Evolutionary conservation across 2,888 invertebrate genomes (phyloP).

Genomic region (Mimachlamys varia): DNA sequence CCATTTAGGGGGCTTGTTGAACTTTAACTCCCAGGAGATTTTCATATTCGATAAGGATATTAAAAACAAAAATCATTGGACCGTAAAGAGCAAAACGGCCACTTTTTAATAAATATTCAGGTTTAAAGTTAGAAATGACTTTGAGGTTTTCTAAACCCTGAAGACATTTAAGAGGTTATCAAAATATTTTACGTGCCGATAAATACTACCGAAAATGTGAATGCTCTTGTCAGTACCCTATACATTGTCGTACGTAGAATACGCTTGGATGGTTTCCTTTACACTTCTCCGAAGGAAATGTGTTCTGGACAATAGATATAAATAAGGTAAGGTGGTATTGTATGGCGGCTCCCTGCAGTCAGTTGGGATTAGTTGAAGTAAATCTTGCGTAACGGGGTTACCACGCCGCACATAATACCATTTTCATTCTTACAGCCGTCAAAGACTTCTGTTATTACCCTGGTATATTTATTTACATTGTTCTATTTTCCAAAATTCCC

Average conservation of each 20-base stretch:
- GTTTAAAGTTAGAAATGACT: not conserved
- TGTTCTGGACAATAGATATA: not conserved
- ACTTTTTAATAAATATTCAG: too few relatives aligned
- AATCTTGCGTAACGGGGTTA: not conserved
- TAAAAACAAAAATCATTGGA: too few relatives aligned
- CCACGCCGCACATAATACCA: not conserved
- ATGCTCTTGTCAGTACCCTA: not conserved
- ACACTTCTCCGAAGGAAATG: not conserved
- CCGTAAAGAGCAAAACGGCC: too few relatives aligned
- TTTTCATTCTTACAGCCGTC: not conserved
- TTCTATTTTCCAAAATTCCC: not conserved
- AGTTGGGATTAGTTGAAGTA: not conserved
- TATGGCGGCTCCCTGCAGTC: not conserved
- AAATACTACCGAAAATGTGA: not conserved
- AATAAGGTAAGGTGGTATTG: not conserved
- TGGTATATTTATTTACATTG: not conserved
- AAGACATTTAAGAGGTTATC: not conserved
- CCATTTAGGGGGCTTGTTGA: too few relatives aligned
- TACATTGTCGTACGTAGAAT: not conserved
- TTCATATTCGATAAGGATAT: too few relatives aligned
- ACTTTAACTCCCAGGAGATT: too few relatives aligned
- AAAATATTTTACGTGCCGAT: not conserved
- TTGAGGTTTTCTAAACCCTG: not conserved
- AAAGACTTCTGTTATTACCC: not conserved
- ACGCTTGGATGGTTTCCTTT: not conserved